Evolutionary conservation across 2,797 vertebrate species (phyloP).

Genomic region (Tamandua tetradactyla): DNA sequence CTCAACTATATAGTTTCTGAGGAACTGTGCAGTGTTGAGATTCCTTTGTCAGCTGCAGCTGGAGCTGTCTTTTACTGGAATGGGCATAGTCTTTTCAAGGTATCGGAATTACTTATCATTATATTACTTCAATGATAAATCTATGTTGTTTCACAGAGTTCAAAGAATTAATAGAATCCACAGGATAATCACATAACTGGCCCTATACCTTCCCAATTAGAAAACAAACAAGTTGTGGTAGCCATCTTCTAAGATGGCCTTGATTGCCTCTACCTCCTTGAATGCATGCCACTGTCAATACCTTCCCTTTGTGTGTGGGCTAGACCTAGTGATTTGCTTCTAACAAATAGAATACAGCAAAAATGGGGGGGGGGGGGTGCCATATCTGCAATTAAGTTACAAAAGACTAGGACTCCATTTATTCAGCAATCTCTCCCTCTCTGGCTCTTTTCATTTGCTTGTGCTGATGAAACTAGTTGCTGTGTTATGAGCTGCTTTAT

Average conservation of each 20-base stretch:
- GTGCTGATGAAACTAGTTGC: background rate
- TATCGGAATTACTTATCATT: constrained; percentile 23
- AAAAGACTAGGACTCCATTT: constrained; percentile 19
- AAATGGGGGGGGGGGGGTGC: background rate
- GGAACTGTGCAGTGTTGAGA: background rate
- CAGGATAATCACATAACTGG: background rate
- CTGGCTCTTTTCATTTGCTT: constrained; percentile 25
- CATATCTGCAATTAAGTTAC: background rate
- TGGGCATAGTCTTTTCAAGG: background rate
- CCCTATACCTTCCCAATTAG: background rate
- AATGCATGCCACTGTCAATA: background rate
- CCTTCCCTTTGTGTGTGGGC: background rate
- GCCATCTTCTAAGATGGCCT: background rate
- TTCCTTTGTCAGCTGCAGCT: constrained; percentile 44
- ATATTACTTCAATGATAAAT: background rate
- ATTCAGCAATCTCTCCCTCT: background rate
- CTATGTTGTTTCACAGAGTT: constrained; percentile 56
- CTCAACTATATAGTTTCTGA: constrained; percentile 43
- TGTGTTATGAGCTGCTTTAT: background rate
- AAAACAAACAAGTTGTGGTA: background rate
- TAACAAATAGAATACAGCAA: constrained; percentile 2
- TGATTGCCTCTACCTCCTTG: background rate
- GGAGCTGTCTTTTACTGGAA: constrained; percentile 12
- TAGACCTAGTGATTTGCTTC: background rate
- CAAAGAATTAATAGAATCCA: constrained; percentile 11